A percentile compares a stretch with the other conserved stretches of the same genome.
Evolutionary conservation across 53 echinoderm and acorn worm species (phyloP).

Genomic region (Stichopus horrens): DNA sequence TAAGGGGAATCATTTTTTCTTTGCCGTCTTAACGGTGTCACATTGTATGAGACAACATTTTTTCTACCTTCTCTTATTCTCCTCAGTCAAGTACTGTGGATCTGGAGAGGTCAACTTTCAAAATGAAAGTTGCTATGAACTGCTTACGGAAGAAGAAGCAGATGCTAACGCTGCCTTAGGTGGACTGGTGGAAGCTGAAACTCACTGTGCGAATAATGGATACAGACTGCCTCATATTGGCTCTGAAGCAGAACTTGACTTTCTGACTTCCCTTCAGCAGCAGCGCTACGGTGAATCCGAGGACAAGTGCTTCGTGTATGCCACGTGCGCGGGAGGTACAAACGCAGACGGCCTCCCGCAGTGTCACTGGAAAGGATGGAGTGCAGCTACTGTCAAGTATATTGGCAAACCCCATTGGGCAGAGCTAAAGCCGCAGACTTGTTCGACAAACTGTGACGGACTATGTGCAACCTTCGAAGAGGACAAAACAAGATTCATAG

Average conservation of each 20-base stretch:
- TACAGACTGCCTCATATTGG: conserved; percentile 34
- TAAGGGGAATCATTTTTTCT: too few species aligned
- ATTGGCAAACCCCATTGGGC: conserved; percentile 13
- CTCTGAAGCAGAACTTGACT: neutral
- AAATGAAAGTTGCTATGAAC: conserved; percentile 28
- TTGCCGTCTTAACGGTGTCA: too few species aligned
- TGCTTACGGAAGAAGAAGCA: neutral
- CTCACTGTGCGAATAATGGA: neutral
- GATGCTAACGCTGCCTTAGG: neutral
- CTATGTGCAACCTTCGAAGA: neutral
- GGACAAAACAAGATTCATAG: neutral
- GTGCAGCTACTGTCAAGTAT: neutral
- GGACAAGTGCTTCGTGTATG: neutral
- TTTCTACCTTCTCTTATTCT: neutral
- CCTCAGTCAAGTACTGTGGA: neutral
- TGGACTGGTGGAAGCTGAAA: neutral
- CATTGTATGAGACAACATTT: too few species aligned
- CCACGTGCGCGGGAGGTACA: neutral
- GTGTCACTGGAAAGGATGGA: conserved; percentile 32
- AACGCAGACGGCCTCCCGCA: conserved; percentile 7
- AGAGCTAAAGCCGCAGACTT: neutral
- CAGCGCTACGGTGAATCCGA: neutral
- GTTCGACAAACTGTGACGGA: neutral
- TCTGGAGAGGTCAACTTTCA: neutral
- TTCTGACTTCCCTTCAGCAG: neutral